phyloP scores from a whole-genome alignment of 2,888 invertebrate genomes.

The Digitonthophagus gazella region DNA sequence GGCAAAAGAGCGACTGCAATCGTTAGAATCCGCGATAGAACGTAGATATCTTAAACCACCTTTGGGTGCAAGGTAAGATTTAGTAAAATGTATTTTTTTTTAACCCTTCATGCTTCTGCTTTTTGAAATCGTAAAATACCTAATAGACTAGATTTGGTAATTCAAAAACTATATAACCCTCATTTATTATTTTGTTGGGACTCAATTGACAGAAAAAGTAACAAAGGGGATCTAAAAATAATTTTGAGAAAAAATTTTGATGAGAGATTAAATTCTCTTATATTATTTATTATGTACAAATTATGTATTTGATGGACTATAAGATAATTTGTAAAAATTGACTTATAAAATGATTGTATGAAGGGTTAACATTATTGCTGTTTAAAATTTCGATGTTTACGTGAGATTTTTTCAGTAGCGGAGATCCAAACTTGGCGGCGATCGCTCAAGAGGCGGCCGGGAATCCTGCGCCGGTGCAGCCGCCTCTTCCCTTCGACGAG shows the following conservation, averaged over 20 bases:
- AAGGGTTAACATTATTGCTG: neutral
- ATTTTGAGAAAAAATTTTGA: too few species aligned
- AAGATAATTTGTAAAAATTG: too few species aligned
- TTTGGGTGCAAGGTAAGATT: conserved; percentile 63
- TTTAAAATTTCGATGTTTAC: conserved; percentile 1
- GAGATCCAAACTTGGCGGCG: conserved; percentile 64
- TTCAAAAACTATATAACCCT: too few species aligned
- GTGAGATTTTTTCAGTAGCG: conserved; percentile 49
- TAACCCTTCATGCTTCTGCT: too few species aligned
- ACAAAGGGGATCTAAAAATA: too few species aligned
- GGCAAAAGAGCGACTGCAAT: conserved; percentile 71
- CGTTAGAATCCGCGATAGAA: conserved; percentile 88
- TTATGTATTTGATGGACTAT: neutral
- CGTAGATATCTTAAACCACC: conserved; percentile 92
- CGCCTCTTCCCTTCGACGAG: conserved; percentile 50
- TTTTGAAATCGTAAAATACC: too few species aligned
- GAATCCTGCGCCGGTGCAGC: conserved; percentile 34
- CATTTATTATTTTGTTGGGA: too few species aligned
- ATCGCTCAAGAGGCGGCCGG: conserved; percentile 51
- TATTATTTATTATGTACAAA: too few species aligned
- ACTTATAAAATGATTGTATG: too few species aligned
- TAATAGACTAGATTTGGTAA: too few species aligned
- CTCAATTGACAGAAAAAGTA: too few species aligned
- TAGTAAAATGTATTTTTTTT: conserved; percentile 7
- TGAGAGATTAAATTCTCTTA: too few species aligned